Evolutionary conservation across 2,797 vertebrate species (phyloP).

Genomic region (Lepus oiostolus): DNA sequence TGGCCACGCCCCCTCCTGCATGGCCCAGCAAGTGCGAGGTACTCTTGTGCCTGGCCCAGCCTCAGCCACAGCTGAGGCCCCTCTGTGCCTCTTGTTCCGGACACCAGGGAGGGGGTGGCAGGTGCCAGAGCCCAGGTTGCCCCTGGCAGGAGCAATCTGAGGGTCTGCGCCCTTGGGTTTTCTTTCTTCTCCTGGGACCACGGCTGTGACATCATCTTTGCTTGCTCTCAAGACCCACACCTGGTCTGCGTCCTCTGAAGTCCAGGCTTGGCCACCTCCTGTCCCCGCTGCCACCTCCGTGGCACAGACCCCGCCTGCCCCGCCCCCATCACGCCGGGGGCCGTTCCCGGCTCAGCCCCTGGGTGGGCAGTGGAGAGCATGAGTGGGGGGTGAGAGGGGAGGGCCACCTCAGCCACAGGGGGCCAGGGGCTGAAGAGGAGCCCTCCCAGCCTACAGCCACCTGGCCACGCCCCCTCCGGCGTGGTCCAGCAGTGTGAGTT

Average conservation of each 20-base stretch:
- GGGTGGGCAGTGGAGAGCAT: background rate
- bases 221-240: background rate
- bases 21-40: too few relatives aligned
- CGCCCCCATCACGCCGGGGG: too few relatives aligned
- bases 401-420: rapidly evolving
- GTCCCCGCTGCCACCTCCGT: rapidly evolving
- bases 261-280: background rate
- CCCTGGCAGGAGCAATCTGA: too few relatives aligned
- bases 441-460: background rate
- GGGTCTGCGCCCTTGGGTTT: background rate
- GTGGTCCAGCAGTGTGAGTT: too few relatives aligned
- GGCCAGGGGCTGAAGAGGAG: background rate
- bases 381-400: background rate
- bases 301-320: background rate
- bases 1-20: too few relatives aligned
- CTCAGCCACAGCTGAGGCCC: too few relatives aligned
- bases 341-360: background rate
- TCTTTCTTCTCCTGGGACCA: background rate
- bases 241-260: background rate
- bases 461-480: background rate
- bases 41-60: too few relatives aligned
- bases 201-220: background rate
- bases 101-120: too few relatives aligned
- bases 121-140: too few relatives aligned
- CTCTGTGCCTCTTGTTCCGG: too few relatives aligned